A percentile compares a stretch with the other conserved stretches of the same genome.
Conservation (phyloP, 2,888 invertebrate genomes). For the Ichneumoninae sp. region DNA sequence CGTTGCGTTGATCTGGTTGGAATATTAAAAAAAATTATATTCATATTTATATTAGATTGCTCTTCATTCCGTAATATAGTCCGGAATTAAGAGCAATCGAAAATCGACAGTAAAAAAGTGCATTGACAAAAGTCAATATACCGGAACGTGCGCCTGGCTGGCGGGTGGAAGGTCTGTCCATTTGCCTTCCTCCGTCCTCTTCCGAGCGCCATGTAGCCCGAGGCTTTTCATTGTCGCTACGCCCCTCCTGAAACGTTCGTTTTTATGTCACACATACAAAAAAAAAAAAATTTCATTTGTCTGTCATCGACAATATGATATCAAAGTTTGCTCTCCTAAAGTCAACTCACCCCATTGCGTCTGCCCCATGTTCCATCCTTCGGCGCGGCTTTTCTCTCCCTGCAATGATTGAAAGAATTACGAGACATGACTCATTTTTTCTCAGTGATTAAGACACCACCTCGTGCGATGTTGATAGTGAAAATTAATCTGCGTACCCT, state of each 20-base stretch:
- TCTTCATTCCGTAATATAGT: background rate
- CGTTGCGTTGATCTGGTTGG: slow-evolving; percentile 69
- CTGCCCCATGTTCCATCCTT: slow-evolving; percentile 78
- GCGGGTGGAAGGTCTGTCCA: slow-evolving; percentile 72
- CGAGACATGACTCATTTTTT: background rate
- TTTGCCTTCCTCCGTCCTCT: slow-evolving; percentile 75
- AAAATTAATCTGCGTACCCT: slow-evolving; percentile 64
- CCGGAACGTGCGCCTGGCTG: slow-evolving; percentile 73
- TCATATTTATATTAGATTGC: too few species aligned
- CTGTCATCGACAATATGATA: background rate
- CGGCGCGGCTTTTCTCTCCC: slow-evolving; percentile 69
- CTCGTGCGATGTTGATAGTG: background rate
- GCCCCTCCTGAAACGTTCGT: slow-evolving; percentile 76
- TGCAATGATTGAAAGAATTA: slow-evolving; percentile 53
- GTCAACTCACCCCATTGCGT: slow-evolving; percentile 76
- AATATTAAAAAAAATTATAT: background rate
- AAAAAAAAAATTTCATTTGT: slow-evolving; percentile 10
- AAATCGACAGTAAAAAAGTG: background rate
- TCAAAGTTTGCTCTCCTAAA: background rate
- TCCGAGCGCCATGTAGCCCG: slow-evolving; percentile 79
- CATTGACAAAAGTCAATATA: slow-evolving; percentile 53
- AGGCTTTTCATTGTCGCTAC: slow-evolving; percentile 76
- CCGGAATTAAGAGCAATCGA: background rate
- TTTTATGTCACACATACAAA: slow-evolving; percentile 14
- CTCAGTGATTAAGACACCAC: background rate